Conservation (phyloP, 2,797 vertebrate species). For the Discoglossus pictus region DNA sequence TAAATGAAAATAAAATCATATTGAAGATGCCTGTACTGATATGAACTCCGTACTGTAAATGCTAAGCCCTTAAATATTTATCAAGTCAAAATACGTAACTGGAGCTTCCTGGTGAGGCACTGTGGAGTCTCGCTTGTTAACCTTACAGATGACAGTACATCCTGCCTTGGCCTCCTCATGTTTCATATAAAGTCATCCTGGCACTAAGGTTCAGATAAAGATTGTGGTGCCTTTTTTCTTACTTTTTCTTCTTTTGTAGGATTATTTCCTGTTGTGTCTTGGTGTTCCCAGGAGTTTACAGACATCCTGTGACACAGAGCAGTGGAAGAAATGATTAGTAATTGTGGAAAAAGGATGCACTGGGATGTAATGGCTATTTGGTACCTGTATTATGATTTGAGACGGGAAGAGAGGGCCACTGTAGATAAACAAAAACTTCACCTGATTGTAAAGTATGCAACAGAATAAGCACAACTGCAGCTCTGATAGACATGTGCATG, state of each 20-base stretch:
- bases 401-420: no score
- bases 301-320: conserved; percentile 21
- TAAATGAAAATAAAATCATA: no score
- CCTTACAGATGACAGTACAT: conserved; percentile 16
- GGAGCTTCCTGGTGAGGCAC: background rate
- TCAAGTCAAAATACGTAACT: conserved; percentile 29
- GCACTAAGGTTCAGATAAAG: conserved; percentile 23
- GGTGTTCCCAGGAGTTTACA: conserved; percentile 24
- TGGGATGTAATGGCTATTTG: no score
- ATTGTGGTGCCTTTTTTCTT: conserved; percentile 36
- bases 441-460: no score
- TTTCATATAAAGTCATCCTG: background rate
- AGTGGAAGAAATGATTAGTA: conserved; percentile 11
- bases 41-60: no score
- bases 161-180: conserved; percentile 16
- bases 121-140: conserved; percentile 6
- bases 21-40: no score
- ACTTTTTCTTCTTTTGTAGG: conserved; percentile 7
- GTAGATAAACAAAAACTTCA: no score
- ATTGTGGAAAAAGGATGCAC: no score
- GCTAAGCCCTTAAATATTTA: no score
- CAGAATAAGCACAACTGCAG: no score
- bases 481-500: no score
- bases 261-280: conserved; percentile 17
- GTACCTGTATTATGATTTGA: no score